These are phyloP conservation scores for Channa maculata DNA, from an alignment of 2,113 vertebrate species.

Conservation along the genomic window DNA sequence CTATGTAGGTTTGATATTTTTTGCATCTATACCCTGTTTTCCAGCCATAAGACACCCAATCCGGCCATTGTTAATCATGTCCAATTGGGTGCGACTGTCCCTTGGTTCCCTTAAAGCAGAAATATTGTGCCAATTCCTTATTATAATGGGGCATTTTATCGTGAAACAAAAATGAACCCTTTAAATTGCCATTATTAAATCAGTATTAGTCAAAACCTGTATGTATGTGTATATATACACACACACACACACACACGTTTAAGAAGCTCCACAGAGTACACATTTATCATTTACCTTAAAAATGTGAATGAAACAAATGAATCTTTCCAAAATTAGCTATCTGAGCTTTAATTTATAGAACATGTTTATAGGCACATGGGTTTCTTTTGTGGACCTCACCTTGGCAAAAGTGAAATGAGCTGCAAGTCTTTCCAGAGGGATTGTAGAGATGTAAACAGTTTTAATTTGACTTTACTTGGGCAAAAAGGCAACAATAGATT, in stretches of 20 bases:
- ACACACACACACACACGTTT: no score
- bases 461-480: slow-evolving; percentile 83
- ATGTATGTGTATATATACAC: no score
- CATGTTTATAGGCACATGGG: not conserved
- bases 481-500: not conserved
- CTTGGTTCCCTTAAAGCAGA: slow-evolving; percentile 63
- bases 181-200: no score
- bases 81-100: slow-evolving; percentile 61
- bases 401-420: slow-evolving; percentile 79
- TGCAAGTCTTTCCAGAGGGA: slow-evolving; percentile 84
- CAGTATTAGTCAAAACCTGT: no score
- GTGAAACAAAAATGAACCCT: no score
- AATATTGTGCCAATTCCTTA: no score
- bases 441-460: slow-evolving; percentile 82
- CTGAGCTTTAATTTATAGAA: no score
- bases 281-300: no score
- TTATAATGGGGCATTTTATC: no score
- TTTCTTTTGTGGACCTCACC: slow-evolving; percentile 66
- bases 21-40: slow-evolving; percentile 71
- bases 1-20: not conserved
- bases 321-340: no score
- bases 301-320: no score
- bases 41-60: slow-evolving; percentile 80
- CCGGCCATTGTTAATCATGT: slow-evolving; percentile 84
- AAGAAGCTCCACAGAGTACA: no score